Base-by-base conservation (phyloP, 1,140 invertebrate species). In the Babylonia areolata region DNA sequence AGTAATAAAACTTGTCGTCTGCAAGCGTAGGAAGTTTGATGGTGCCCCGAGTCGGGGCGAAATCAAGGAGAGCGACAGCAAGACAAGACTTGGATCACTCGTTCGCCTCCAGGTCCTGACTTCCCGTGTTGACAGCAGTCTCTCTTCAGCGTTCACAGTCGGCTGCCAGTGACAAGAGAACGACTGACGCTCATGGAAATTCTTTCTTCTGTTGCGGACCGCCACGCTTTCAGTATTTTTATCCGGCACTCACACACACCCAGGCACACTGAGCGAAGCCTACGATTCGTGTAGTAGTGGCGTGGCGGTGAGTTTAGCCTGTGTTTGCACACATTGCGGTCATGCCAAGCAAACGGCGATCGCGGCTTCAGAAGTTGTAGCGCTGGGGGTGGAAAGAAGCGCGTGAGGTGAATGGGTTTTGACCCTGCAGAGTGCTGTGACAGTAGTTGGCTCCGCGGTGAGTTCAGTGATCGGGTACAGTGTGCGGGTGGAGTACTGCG, bases 1-100 rank as follows among this genome's bases (percentile, higher is more conserved):
- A 54, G 78, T 58, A 23, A 39, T 80, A 80, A 80, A 79, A 80
- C 33, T 80, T 80, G 78, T 80, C 78, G 78, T 80, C 78, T 80
- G 78, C 78, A 80, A 51, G 78, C 78, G 78, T 58, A 80, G 5
- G 78, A 33, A 80, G 6, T 54, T 80, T 80, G 35, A 80, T 80
- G 78, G 78, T 42, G 78, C 78, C 46, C 42, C 42, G 40, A 54
- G 42, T 80, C 78, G 78, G 78, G 78, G 5, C 28, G 9, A 40
- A 42, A 39, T 28, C 6, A 42, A 51, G 33, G 78, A 80, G 78
- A 80, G 78, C 46, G 46, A 80, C 78, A 51, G 78, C 58, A n/a
- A 64, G 42, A 46, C 28, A n/a, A n/a, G 39, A 79, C 77, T 42
- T 28, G 42, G 46, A 80, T 51, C 40, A 35, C 78, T 58, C 78